phyloP scores from a whole-genome alignment of 2,113 vertebrate genomes.

The Ptyas mucosa region DNA sequence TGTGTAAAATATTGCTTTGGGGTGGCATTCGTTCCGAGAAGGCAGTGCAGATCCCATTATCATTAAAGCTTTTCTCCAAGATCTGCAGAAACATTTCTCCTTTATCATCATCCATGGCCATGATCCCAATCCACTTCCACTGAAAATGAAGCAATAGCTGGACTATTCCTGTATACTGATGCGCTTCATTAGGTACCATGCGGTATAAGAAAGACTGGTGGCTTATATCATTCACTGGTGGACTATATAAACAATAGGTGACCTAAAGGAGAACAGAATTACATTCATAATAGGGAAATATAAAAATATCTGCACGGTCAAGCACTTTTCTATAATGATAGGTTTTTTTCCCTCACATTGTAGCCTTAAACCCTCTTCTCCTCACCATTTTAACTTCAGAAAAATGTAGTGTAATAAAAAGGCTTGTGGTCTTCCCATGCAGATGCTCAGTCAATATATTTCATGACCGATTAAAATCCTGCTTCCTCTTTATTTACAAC shows the following conservation, averaged over 20 bases:
- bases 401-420: background rate
- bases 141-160: background rate
- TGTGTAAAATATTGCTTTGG: background rate
- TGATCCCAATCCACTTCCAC: slow-evolving; percentile 9
- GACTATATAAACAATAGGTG: background rate
- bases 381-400: background rate
- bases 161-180: slow-evolving; percentile 5
- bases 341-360: background rate
- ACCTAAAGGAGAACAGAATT: background rate
- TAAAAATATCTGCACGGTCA: background rate
- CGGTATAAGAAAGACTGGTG: background rate
- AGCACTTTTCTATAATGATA: background rate
- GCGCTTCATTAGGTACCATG: background rate
- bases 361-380: background rate
- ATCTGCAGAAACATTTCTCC: slow-evolving; percentile 13
- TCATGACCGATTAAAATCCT: too few relatives aligned
- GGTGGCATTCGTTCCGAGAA: slow-evolving; percentile 3
- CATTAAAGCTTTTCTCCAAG: background rate
- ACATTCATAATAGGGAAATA: background rate
- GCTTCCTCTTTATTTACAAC: too few relatives aligned
- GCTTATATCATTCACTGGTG: background rate
- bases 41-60: background rate
- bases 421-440: too few relatives aligned
- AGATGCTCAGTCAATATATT: too few relatives aligned
- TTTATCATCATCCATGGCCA: slow-evolving; percentile 4